phyloP scores from a whole-genome alignment of 2,113 vertebrate genomes.

The Lycaon pictus region DNA sequence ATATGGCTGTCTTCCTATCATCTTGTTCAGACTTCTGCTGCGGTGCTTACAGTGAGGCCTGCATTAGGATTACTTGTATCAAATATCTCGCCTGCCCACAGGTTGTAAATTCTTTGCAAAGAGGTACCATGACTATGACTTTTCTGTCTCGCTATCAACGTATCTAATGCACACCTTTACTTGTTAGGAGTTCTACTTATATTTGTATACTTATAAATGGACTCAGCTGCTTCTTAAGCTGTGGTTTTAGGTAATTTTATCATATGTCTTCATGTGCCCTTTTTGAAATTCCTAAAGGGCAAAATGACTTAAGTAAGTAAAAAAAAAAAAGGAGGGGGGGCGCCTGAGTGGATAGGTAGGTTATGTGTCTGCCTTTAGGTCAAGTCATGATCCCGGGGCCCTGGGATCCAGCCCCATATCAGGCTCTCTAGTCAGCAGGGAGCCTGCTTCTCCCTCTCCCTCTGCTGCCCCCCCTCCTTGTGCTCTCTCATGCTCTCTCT shows the following conservation, averaged over 20 bases:
- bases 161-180: neutral
- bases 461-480: too few species aligned
- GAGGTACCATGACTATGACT: too few species aligned
- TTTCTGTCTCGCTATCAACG: neutral
- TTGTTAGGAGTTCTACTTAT: neutral
- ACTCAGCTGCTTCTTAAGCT: neutral
- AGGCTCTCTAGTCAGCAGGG: too few species aligned
- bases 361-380: too few species aligned
- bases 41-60: neutral
- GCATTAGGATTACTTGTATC: fast-evolving
- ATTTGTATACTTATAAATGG: neutral
- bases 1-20: neutral
- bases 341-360: too few species aligned
- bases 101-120: neutral
- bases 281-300: neutral
- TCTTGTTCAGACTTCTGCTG: neutral
- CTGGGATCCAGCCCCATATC: too few species aligned
- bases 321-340: too few species aligned
- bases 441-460: too few species aligned
- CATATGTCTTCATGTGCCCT: neutral
- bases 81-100: neutral
- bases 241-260: neutral
- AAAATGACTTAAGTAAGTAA: neutral
- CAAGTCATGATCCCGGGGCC: too few species aligned
- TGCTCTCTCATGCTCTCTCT: too few species aligned